Conservation (phyloP, 2,888 invertebrate species). For the Sipha maydis region DNA sequence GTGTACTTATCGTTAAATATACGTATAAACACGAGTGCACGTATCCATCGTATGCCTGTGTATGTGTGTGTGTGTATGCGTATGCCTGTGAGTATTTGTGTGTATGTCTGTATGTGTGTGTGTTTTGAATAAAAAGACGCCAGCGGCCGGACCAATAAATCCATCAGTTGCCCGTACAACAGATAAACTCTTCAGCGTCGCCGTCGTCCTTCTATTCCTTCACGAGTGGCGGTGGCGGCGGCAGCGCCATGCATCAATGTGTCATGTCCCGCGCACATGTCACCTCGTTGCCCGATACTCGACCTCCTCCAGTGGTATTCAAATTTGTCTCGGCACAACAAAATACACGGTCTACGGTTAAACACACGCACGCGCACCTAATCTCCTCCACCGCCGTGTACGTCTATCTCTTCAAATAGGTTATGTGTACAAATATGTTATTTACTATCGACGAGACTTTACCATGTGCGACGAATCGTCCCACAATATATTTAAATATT, state of each 20-base stretch:
- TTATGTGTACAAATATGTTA: not conserved
- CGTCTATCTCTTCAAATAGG: not conserved
- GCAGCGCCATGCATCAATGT: conserved; percentile 59
- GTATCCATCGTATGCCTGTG: no score
- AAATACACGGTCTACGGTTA: not conserved
- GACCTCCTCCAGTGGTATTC: conserved; percentile 44
- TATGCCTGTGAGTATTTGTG: not conserved
- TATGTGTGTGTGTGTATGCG: no score
- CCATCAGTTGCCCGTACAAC: conserved; percentile 54
- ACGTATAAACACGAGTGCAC: not conserved
- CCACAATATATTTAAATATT: no score
- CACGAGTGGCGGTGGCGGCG: conserved; percentile 36
- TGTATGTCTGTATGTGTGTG: not conserved
- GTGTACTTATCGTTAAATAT: not conserved
- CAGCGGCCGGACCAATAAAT: conserved; percentile 60
- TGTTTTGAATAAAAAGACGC: conserved; percentile 43
- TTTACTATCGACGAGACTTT: no score
- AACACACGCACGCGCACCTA: no score
- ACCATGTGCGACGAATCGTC: not conserved
- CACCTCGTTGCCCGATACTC: not conserved
- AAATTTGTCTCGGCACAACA: conserved; percentile 32
- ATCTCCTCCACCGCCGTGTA: no score
- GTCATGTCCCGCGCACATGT: conserved; percentile 44
- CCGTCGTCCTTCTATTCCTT: conserved; percentile 40
- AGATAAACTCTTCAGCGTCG: conserved; percentile 61